Conservation (phyloP, 2,888 invertebrate genomes). For the Drosophila anomalata region DNA sequence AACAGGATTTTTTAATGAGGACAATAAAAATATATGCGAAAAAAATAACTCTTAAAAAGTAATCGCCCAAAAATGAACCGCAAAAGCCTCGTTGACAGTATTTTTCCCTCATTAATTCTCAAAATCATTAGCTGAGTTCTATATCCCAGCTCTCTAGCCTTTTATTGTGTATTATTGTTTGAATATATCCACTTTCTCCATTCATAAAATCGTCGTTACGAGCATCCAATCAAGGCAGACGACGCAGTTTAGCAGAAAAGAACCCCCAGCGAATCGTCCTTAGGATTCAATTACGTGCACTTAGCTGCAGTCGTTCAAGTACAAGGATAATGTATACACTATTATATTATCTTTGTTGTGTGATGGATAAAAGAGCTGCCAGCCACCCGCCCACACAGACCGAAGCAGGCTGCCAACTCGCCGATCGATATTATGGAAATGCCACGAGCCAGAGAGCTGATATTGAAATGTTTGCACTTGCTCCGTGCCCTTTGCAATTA, state of each 20-base stretch:
- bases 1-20: neutral
- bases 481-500: constrained; percentile 65
- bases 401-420: constrained; percentile 13
- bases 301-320: constrained; percentile 69
- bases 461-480: constrained; percentile 63
- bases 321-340: constrained; percentile 69
- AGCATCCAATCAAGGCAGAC: constrained; percentile 39
- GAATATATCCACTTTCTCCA: constrained; percentile 5
- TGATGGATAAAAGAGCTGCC: constrained; percentile 25
- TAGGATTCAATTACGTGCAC: constrained; percentile 69
- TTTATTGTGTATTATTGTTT: constrained; percentile 4
- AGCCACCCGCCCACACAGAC: constrained; percentile 23
- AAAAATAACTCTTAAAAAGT: neutral
- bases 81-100: neutral
- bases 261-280: constrained; percentile 47
- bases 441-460: constrained; percentile 70
- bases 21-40: neutral
- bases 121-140: constrained; percentile 4
- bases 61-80: neutral
- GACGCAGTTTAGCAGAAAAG: constrained; percentile 25
- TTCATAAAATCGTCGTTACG: constrained; percentile 52
- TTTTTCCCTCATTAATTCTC: constrained; percentile 5
- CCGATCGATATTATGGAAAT: constrained; percentile 75
- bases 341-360: constrained; percentile 9
- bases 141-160: neutral